phyloP scores from a whole-genome alignment of 2,797 vertebrate species.

The Hemibagrus guttatus region DNA sequence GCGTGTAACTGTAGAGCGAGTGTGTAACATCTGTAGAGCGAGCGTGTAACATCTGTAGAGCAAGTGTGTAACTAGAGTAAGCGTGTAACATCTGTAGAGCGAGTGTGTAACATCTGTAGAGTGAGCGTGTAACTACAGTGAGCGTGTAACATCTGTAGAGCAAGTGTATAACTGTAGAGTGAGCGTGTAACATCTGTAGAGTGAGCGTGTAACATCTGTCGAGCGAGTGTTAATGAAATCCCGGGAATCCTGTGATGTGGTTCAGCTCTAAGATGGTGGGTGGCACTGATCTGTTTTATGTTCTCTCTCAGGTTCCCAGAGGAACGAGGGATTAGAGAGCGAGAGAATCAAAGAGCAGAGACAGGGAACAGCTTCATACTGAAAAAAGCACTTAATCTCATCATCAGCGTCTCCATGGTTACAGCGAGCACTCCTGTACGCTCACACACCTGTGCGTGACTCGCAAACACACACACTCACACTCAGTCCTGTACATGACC shows the following conservation, averaged over 20 bases:
- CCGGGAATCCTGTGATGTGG: not conserved
- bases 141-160: no score
- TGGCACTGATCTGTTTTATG: slow-evolving; percentile 5
- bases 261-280: not conserved
- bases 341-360: slow-evolving; percentile 4
- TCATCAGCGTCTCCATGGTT: not conserved
- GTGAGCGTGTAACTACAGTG: no score
- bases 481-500: not conserved
- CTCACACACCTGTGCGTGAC: not conserved
- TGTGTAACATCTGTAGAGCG: no score
- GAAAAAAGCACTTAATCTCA: not conserved
- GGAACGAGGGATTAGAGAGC: slow-evolving; percentile 1
- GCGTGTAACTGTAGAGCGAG: no score
- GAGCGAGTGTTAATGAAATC: not conserved
- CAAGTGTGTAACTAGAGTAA: no score
- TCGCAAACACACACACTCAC: not conserved
- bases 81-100: no score
- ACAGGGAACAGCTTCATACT: not conserved
- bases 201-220: not conserved
- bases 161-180: no score
- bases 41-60: no score
- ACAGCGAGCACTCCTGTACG: not conserved
- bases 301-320: not conserved
- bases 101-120: no score
- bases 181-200: no score